phyloP scores from a whole-genome alignment of 37 sponge, comb jelly and placozoan genomes.

The Haliclona indistincta region DNA sequence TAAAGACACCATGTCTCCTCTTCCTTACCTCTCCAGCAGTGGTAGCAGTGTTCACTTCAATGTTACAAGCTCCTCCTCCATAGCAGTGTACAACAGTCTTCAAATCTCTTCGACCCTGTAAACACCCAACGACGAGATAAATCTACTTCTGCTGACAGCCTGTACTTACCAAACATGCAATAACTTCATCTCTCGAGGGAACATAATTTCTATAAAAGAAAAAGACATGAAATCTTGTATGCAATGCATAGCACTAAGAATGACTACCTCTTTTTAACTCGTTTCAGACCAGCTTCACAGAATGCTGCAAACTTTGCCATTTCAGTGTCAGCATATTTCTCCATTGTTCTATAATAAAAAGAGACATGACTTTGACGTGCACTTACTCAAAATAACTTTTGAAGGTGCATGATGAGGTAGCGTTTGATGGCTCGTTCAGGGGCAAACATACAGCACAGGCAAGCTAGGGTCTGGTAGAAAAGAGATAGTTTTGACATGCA shows the following conservation, averaged over 20 bases:
- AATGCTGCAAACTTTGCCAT: slow-evolving; percentile 83
- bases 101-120: slow-evolving; percentile 75
- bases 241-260: background rate
- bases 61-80: slow-evolving; percentile 80
- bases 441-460: slow-evolving; percentile 80
- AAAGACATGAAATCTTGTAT: background rate
- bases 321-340: slow-evolving; percentile 75
- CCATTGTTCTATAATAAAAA: slow-evolving; percentile 41
- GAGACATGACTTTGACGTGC: background rate
- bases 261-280: slow-evolving; percentile 62
- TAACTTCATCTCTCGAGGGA: slow-evolving; percentile 78
- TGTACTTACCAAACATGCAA: slow-evolving; percentile 74
- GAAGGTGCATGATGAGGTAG: slow-evolving; percentile 81
- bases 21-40: slow-evolving; percentile 77
- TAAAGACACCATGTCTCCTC: background rate
- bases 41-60: slow-evolving; percentile 76
- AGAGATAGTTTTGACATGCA: background rate
- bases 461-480: slow-evolving; percentile 68
- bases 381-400: slow-evolving; percentile 42
- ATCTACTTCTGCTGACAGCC: background rate
- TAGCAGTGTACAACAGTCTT: slow-evolving; percentile 70
- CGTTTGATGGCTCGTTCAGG: slow-evolving; percentile 85
- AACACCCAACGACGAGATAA: slow-evolving; percentile 7
- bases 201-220: slow-evolving; percentile 45
- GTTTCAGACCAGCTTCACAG: slow-evolving; percentile 55